Base-by-base conservation (phyloP, 92 coral and sea anemone genomes). In the Phenganax stokvisi region DNA sequence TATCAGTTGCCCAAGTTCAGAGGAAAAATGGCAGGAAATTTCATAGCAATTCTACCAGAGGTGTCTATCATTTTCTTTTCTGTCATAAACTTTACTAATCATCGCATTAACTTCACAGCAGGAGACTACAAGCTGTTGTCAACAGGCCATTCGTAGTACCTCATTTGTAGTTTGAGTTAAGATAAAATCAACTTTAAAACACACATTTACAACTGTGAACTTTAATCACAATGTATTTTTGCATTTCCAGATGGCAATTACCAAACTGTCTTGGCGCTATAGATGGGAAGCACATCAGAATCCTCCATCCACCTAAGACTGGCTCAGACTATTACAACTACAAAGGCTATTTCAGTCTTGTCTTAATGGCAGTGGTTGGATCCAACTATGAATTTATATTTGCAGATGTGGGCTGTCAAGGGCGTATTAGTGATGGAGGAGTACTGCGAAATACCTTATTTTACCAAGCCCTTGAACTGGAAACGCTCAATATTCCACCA, bases 331-430 rank as follows among this genome's bases (percentile, higher is more conserved):
- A 80, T 75, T 76, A 54, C 62, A 80, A 68, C n/a, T 81, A 81
- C 3, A 81, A 89, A 56, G 85, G 86, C 56, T 89, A 77, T 84
- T 87, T 81, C 37, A 89, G 90, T 76, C 75, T 87, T 57, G 90
- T 89, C 53, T 51, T 89, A n/a, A 73, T 20, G 0, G 25, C 25
- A 20, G 25, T 20, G 25, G 25, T 20, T 20, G 25, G 25, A 20
- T 20, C 25, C 85, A 80, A 89, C 52, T 76, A 65, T 17, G 85
- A 84, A 56, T 89, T 87, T 71, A 10, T 87, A 30, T 84, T 84
- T 84, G 88, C 90, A 1, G 92, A 89, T 85, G 88, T 89, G 47
- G 92, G 92, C 75, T 87, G 89, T 71, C 87, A 89, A 60, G 90
- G 89, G 20, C 15, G 92, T n/a, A 89, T 87, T 28, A 89, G 90